These are phyloP conservation scores for Sorex maritimensis DNA, from an alignment of 2,797 vertebrate genomes.

Conservation along the genomic window DNA sequence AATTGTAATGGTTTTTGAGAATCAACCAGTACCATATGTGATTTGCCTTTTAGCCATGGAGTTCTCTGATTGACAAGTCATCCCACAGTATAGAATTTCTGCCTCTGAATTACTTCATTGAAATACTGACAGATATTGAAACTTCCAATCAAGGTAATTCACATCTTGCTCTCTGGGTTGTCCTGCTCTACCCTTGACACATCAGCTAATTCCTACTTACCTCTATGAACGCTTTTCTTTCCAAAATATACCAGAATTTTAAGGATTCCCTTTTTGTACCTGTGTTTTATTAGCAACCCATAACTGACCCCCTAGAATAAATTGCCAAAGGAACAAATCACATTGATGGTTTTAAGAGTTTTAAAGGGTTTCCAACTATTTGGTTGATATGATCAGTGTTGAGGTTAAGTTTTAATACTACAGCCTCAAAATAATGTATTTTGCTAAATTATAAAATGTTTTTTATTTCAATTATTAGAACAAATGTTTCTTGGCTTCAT, in stretches of 20 bases:
- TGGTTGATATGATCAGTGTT: not conserved
- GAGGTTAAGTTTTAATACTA: conserved; percentile 46
- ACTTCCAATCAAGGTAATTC: conserved; percentile 88
- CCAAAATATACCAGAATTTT: conserved; percentile 11
- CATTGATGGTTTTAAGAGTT: conserved; percentile 4
- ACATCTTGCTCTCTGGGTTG: not conserved
- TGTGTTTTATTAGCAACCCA: conserved; percentile 25
- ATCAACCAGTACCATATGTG: conserved; percentile 10
- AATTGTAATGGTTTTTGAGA: not conserved
- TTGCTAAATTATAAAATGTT: conserved; percentile 57
- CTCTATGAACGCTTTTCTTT: not conserved
- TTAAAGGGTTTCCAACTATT: not conserved
- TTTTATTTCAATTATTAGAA: not conserved
- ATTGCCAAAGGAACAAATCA: conserved; percentile 39
- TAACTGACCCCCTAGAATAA: conserved; percentile 18
- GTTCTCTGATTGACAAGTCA: conserved; percentile 84
- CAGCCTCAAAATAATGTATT: conserved; percentile 46
- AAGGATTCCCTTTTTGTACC: not conserved
- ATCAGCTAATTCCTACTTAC: not conserved
- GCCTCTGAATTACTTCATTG: conserved; percentile 93
- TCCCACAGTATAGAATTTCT: conserved; percentile 90
- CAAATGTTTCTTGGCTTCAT: not conserved
- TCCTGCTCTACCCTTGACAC: not conserved
- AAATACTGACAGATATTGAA: conserved; percentile 91
- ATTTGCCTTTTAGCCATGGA: conserved; percentile 86